These are phyloP conservation scores for Desmodus rotundus DNA, from an alignment of 2,113 vertebrate species.

Conservation along the genomic window DNA sequence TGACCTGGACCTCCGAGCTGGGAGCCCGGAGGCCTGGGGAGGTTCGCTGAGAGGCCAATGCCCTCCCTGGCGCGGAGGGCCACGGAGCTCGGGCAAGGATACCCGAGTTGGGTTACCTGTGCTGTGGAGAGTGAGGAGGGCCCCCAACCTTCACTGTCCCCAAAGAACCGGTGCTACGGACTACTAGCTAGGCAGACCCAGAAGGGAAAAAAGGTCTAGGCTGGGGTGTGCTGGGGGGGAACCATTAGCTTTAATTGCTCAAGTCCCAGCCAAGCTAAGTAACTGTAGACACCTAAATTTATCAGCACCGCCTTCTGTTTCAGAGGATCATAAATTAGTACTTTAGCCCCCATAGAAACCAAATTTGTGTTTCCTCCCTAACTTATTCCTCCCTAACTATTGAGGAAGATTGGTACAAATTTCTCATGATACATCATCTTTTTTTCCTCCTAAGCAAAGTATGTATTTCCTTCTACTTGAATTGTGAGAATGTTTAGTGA, in stretches of 20 bases:
- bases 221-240: neutral
- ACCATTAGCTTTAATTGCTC: neutral
- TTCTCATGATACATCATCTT: neutral
- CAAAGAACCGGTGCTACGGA: neutral
- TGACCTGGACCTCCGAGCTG: neutral
- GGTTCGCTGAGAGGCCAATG: neutral
- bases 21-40: neutral
- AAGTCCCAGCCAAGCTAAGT: neutral
- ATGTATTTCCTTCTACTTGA: conserved; percentile 27
- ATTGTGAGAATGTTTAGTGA: conserved; percentile 1
- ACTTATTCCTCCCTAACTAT: neutral
- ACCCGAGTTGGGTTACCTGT: neutral
- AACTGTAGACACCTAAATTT: neutral
- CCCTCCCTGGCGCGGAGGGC: neutral
- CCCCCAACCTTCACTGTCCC: neutral
- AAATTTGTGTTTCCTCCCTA: conserved; percentile 15
- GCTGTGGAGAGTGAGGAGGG: neutral
- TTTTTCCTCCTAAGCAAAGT: neutral
- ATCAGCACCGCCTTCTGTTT: neutral
- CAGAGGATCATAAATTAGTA: neutral
- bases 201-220: neutral
- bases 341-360: neutral
- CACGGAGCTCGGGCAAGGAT: neutral
- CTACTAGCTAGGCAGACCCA: neutral
- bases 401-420: neutral